Evolutionary conservation across 2,888 invertebrate genomes (phyloP).

Genomic region (Petrolisthes cinctipes): DNA sequence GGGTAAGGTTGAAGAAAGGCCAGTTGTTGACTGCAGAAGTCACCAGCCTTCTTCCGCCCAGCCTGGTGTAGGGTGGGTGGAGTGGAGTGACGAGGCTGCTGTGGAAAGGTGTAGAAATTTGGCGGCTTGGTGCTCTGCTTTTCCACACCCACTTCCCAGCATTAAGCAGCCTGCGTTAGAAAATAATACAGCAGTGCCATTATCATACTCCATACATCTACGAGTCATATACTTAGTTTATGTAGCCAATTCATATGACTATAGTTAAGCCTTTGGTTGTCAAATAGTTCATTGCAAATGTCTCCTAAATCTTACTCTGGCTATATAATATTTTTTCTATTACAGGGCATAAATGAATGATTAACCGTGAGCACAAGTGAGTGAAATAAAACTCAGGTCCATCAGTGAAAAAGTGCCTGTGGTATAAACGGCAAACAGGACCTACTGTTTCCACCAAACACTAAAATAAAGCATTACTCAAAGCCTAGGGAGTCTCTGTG

Average conservation of each 20-base stretch:
- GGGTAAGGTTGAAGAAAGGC: constrained; percentile 8
- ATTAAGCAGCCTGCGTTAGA: background rate
- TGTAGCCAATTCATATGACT: background rate
- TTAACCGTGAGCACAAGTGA: too few species aligned
- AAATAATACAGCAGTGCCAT: background rate
- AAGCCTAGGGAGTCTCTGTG: background rate
- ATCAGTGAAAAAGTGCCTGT: too few species aligned
- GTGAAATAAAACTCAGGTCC: too few species aligned
- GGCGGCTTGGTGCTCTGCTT: background rate
- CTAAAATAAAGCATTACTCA: background rate
- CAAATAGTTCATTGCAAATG: too few species aligned
- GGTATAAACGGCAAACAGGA: too few species aligned
- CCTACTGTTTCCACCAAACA: too few species aligned
- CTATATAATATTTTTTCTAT: too few species aligned
- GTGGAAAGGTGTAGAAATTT: too few species aligned
- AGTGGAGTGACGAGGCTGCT: too few species aligned
- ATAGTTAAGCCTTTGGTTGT: too few species aligned
- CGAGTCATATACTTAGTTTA: background rate
- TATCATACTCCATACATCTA: background rate
- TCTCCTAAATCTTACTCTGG: too few species aligned
- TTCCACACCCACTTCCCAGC: constrained; percentile 8
- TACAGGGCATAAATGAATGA: too few species aligned
- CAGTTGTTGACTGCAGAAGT: constrained; percentile 20
- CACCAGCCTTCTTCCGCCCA: background rate
- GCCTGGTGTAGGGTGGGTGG: constrained; percentile 1